Evolutionary conservation across 2,888 invertebrate genomes (phyloP).

Genomic region (Sphaerophoria taeniata): DNA sequence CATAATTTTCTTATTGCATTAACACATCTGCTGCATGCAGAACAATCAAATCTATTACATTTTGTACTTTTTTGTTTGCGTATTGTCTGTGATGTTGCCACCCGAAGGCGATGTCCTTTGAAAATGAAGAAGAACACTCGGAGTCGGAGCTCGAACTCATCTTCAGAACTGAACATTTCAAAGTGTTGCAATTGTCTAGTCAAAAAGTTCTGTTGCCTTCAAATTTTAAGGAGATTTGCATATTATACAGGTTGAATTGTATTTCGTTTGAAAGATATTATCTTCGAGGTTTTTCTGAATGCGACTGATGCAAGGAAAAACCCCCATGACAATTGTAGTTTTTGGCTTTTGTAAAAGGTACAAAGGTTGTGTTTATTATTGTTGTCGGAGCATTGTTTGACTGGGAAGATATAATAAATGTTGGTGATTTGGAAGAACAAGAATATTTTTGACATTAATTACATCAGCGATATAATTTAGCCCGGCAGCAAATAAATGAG

Average conservation of each 20-base stretch:
- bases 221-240: not conserved
- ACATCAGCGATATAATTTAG: slow-evolving; percentile 4
- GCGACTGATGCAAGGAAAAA: not conserved
- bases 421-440: slow-evolving; percentile 7
- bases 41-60: not conserved
- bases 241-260: not conserved
- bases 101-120: slow-evolving; percentile 2
- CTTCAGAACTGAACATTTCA: not conserved
- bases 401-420: not conserved
- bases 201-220: not conserved
- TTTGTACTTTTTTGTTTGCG: not conserved
- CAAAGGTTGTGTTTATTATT: slow-evolving; percentile 3
- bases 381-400: not conserved
- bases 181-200: not conserved
- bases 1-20: slow-evolving; percentile 9
- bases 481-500: slow-evolving; percentile 23
- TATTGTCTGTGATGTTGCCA: not conserved
- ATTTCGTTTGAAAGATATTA: not conserved
- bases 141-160: not conserved
- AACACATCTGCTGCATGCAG: not conserved
- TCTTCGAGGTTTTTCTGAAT: not conserved
- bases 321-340: not conserved
- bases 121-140: not conserved
- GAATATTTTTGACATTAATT: slow-evolving; percentile 30
- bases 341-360: not conserved